A percentile compares a stretch with the other conserved stretches of the same genome.
These are phyloP conservation scores for Carabus problematicus DNA, from an alignment of 2,888 invertebrate species.

Conservation along the genomic window DNA sequence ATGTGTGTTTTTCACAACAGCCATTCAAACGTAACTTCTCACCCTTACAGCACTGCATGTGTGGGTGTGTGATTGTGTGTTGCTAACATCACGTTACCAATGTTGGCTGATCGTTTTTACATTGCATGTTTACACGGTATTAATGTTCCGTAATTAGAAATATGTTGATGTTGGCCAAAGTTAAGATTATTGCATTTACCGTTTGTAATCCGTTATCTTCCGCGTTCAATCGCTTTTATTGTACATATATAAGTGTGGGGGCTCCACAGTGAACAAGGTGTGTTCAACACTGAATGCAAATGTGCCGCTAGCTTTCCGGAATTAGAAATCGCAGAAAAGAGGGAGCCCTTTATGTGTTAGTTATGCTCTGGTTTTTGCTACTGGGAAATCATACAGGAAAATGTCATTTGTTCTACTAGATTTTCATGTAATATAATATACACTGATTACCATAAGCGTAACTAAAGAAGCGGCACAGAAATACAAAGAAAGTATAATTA, in stretches of 20 bases:
- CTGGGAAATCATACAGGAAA: no score
- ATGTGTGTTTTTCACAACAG: constrained; percentile 29
- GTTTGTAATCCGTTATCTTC: constrained; percentile 39
- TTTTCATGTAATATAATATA: no score
- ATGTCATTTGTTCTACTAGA: no score
- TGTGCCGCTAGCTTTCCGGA: no score
- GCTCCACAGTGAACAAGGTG: neutral
- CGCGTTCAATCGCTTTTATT: constrained; percentile 17
- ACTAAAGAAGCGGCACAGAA: no score
- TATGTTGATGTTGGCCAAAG: constrained; percentile 37
- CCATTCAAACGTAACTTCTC: constrained; percentile 24
- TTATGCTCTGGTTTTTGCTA: no score
- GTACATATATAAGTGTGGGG: neutral
- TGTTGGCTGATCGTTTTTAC: constrained; percentile 22
- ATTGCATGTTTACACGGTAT: constrained; percentile 41
- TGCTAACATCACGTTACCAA: neutral
- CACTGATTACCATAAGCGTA: no score
- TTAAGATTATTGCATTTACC: constrained; percentile 40
- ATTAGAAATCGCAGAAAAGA: no score
- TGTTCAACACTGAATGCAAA: neutral
- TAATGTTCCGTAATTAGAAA: constrained; percentile 40
- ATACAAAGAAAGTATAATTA: no score
- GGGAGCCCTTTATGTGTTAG: no score
- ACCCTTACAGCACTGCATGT: neutral
- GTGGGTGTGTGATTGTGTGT: no score